Conservation (phyloP, 2,888 invertebrate species). For the Tetragnatha montana region DNA sequence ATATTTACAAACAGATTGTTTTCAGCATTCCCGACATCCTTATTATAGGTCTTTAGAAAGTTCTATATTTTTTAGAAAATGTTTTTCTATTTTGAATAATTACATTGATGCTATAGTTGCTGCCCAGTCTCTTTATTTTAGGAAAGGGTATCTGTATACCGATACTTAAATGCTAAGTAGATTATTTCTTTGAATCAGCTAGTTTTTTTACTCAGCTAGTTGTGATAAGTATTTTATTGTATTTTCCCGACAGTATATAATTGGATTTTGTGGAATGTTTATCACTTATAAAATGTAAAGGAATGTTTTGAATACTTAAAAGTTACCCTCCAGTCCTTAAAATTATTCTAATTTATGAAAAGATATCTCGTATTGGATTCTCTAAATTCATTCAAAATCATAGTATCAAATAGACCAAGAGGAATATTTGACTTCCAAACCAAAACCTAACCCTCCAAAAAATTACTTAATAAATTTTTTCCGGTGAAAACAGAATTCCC, state of each 20-base stretch:
- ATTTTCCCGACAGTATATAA: neutral
- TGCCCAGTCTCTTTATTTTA: neutral
- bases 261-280: neutral
- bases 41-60: neutral
- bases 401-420: no score
- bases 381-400: neutral
- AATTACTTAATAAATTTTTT: neutral
- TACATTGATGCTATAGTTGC: neutral
- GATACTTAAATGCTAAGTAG: neutral
- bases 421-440: neutral
- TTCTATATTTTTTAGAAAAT: neutral
- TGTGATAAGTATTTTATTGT: conserved; percentile 5
- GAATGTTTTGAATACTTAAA: no score
- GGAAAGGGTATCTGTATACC: neutral
- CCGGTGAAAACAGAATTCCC: conserved; percentile 34
- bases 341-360: neutral
- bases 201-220: neutral
- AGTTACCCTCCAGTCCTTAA: no score
- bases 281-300: no score
- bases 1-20: neutral
- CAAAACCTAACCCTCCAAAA: neutral
- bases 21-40: neutral
- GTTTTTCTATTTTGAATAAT: conserved; percentile 22
- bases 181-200: neutral
- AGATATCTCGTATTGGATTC: neutral